phyloP scores from a whole-genome alignment of 2,113 vertebrate genomes.

The Leiothrix lutea region DNA sequence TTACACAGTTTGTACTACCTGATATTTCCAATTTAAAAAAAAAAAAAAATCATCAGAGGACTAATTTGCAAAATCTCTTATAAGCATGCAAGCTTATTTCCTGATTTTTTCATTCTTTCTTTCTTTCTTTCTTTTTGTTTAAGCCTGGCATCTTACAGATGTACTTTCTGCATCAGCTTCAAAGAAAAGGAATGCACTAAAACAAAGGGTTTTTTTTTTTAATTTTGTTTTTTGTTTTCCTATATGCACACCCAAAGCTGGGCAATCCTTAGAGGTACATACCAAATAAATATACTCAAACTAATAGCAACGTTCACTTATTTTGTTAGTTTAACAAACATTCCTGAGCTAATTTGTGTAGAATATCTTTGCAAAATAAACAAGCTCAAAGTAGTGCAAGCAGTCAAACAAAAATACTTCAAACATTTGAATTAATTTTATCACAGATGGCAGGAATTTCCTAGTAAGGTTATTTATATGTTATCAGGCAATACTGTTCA shows the following conservation, averaged over 20 bases:
- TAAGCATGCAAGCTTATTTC: background rate
- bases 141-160: background rate
- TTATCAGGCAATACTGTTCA: background rate
- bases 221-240: background rate
- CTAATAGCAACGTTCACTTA: background rate
- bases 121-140: background rate
- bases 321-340: background rate
- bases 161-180: background rate
- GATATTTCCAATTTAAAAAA: background rate
- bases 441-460: background rate
- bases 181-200: background rate
- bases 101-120: background rate
- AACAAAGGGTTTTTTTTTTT: background rate
- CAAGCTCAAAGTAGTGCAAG: background rate
- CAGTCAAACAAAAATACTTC: background rate
- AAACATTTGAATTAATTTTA: background rate
- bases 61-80: background rate
- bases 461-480: background rate
- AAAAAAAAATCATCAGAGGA: background rate
- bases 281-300: background rate
- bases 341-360: background rate
- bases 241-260: background rate
- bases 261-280: background rate
- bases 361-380: background rate
- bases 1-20: background rate